A percentile compares a stretch with the other conserved stretches of the same genome.
Evolutionary conservation across 1,140 invertebrate genomes (phyloP).

Genomic region (Drosophila quadrilineata): DNA sequence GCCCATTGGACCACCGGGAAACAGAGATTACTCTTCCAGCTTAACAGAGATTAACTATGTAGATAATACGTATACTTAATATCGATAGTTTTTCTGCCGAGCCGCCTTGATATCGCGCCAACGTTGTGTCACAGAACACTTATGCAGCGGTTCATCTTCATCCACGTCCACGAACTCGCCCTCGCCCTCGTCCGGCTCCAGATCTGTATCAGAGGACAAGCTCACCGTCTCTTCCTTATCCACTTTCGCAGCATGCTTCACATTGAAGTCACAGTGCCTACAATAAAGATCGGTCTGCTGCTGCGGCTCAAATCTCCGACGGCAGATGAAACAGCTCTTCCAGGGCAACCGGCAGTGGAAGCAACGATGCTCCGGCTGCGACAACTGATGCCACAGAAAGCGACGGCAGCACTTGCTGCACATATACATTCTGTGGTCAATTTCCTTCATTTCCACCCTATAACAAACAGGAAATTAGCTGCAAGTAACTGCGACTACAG

Average conservation of each 20-base stretch:
- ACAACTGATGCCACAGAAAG: conserved; percentile 37
- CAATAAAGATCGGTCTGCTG: conserved; percentile 12
- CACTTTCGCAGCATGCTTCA: conserved; percentile 14
- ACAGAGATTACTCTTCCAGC: too few relatives aligned
- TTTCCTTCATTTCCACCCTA: background rate
- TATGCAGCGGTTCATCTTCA: background rate
- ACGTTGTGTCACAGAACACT: conserved; percentile 16
- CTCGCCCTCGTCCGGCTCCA: background rate
- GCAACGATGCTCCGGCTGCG: conserved; percentile 41
- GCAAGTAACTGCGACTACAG: background rate
- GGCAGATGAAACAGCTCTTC: conserved; percentile 33
- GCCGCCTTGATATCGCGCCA: conserved; percentile 31
- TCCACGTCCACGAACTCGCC: background rate
- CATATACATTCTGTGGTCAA: conserved; percentile 20
- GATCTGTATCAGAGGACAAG: background rate
- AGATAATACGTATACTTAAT: too few relatives aligned
- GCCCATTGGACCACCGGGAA: too few relatives aligned
- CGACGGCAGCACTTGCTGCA: conserved; percentile 34
- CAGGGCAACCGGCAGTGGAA: conserved; percentile 16
- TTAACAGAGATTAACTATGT: too few relatives aligned
- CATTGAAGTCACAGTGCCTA: conserved; percentile 46
- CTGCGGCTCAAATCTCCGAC: conserved; percentile 30
- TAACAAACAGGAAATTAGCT: background rate
- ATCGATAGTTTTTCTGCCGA: too few relatives aligned
- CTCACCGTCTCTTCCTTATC: too few relatives aligned